phyloP scores from a whole-genome alignment of 2,797 vertebrate genomes.

The Aulostomus chinensis region DNA sequence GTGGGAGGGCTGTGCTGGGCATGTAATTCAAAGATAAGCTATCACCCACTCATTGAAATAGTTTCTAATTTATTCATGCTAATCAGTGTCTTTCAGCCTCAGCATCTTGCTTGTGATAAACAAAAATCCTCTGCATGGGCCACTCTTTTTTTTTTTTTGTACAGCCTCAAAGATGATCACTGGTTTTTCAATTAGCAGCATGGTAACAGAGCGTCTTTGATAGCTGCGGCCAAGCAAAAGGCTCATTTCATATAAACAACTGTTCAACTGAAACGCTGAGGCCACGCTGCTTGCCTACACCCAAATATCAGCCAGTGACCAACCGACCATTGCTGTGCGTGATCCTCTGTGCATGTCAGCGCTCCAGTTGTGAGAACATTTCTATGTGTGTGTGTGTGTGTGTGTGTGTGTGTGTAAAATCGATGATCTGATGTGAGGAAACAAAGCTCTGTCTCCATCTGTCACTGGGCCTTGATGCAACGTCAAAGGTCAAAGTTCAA shows the following conservation, averaged over 20 bases:
- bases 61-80: conserved; percentile 73
- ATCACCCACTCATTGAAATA: conserved; percentile 64
- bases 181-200: conserved; percentile 58
- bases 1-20: conserved; percentile 59
- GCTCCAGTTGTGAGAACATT: conserved; percentile 6
- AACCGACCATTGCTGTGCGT: conserved; percentile 44
- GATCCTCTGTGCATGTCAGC: conserved; percentile 35
- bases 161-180: conserved; percentile 34
- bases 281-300: conserved; percentile 16
- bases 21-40: conserved; percentile 78
- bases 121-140: conserved; percentile 47
- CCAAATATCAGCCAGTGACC: conserved; percentile 55
- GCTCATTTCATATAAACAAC: conserved; percentile 38
- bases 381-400: conserved; percentile 8
- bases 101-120: conserved; percentile 65
- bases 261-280: conserved; percentile 31
- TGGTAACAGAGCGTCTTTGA: conserved; percentile 41
- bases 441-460: conserved; percentile 70
- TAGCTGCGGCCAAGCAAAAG: conserved; percentile 8
- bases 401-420: conserved; percentile 27
- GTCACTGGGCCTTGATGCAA: conserved; percentile 66
- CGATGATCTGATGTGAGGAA: conserved; percentile 61
- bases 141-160: conserved; percentile 38
- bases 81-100: conserved; percentile 68
- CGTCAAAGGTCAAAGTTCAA: conserved; percentile 68